phyloP scores from a whole-genome alignment of 2,113 vertebrate genomes.

The Neogale vison region DNA sequence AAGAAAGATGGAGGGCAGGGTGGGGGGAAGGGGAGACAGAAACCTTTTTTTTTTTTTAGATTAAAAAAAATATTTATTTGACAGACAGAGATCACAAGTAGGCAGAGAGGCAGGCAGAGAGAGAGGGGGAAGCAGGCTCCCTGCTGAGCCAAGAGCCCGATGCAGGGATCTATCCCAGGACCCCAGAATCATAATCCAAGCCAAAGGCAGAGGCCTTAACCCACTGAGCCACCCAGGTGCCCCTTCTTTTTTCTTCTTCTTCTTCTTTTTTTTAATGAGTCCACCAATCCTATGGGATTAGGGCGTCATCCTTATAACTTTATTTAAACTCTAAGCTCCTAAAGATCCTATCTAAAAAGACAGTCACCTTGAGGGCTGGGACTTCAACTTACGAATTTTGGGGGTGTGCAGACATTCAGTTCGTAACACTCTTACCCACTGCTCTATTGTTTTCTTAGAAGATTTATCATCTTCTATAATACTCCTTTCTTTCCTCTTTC shows the following conservation, averaged over 20 bases:
- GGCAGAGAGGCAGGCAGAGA: no score
- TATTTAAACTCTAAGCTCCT: background rate
- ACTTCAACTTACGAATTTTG: background rate
- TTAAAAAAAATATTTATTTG: no score
- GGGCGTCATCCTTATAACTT: background rate
- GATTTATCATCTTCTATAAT: background rate
- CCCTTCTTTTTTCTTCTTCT: background rate
- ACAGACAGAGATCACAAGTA: no score
- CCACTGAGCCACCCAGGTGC: no score
- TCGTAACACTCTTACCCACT: background rate
- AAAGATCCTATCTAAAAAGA: background rate
- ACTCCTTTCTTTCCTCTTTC: no score
- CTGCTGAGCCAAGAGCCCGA: no score
- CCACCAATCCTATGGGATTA: background rate
- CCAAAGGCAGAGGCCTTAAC: no score
- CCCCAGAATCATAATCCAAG: no score
- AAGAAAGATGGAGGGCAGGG: background rate
- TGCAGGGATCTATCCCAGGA: accelerated
- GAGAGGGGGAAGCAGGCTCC: no score
- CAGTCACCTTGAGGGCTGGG: background rate
- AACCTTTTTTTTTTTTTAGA: background rate
- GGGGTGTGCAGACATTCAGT: background rate
- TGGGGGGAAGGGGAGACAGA: background rate
- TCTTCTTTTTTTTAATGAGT: background rate
- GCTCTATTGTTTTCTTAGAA: background rate